These are phyloP conservation scores for Sebastes melanostomus DNA, from an alignment of 2,797 vertebrate species.

Conservation along the genomic window DNA sequence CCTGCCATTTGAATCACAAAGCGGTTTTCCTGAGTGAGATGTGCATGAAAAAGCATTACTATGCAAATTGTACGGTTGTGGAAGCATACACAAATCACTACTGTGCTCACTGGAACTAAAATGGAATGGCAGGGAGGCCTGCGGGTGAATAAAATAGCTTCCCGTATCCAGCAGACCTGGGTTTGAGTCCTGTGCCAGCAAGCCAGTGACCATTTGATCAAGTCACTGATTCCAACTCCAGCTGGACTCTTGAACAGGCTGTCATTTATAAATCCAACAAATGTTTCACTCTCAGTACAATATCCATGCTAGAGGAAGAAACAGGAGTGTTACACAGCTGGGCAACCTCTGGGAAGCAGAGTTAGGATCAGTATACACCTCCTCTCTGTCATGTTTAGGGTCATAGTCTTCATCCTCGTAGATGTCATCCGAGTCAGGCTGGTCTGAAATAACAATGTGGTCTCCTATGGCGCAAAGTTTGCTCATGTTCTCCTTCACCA, in stretches of 20 bases:
- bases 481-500: conserved; percentile 87
- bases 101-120: conserved; percentile 21
- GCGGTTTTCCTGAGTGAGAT: conserved; percentile 39
- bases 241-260: neutral
- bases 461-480: conserved; percentile 81
- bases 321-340: conserved; percentile 14
- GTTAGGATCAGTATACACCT: conserved; percentile 22
- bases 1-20: conserved; percentile 71
- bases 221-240: conserved; percentile 1
- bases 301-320: conserved; percentile 47
- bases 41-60: neutral
- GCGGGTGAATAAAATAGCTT: neutral
- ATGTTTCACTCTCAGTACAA: conserved; percentile 44
- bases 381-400: conserved; percentile 60
- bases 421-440: conserved; percentile 69
- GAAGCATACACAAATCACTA: conserved; percentile 23
- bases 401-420: conserved; percentile 83
- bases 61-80: conserved; percentile 19
- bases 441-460: conserved; percentile 60
- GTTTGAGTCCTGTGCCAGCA: conserved; percentile 4
- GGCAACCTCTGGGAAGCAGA: conserved; percentile 43
- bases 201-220: neutral
- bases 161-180: conserved; percentile 17
- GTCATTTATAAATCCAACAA: conserved; percentile 16
- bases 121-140: neutral